A percentile compares a stretch with the other conserved stretches of the same genome.
Conservation (phyloP, 2,888 invertebrate species). For the Tetranychus truncatus region DNA sequence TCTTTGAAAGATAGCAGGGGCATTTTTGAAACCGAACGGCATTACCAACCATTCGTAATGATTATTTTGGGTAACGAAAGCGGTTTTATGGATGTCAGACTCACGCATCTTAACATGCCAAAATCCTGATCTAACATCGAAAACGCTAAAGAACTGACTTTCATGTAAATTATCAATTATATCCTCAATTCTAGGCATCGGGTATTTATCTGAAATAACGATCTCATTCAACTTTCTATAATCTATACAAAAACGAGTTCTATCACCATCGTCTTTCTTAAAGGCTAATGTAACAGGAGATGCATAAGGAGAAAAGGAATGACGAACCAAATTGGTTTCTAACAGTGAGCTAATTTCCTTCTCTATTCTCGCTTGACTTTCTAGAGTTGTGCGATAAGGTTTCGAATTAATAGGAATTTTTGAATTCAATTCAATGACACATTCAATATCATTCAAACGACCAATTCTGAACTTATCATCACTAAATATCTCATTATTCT, state of each 20-base stretch:
- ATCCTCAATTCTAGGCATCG: conserved; percentile 17
- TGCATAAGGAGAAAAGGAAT: conserved; percentile 4
- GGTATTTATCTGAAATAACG: conserved; percentile 8
- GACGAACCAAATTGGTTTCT: neutral
- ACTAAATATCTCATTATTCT: too few relatives aligned
- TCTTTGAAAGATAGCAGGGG: conserved; percentile 17
- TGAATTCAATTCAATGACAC: neutral
- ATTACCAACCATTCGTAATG: conserved; percentile 14
- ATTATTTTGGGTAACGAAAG: conserved; percentile 12
- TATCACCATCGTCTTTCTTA: conserved; percentile 16
- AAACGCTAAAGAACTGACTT: neutral
- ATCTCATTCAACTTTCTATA: conserved; percentile 13
- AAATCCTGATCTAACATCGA: conserved; percentile 14
- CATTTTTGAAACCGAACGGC: conserved; percentile 18
- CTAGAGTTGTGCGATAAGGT: neutral
- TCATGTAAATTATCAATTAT: neutral
- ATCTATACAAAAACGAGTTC: conserved; percentile 16
- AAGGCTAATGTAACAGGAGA: conserved; percentile 15
- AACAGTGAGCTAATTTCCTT: neutral
- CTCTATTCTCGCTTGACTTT: neutral
- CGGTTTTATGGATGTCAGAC: neutral
- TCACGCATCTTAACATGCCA: conserved; percentile 8
- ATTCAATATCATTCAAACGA: neutral
- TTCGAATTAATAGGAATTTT: neutral
- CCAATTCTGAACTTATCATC: neutral